phyloP scores from a whole-genome alignment of 2,113 vertebrate genomes.

The Caranx melampygus region DNA sequence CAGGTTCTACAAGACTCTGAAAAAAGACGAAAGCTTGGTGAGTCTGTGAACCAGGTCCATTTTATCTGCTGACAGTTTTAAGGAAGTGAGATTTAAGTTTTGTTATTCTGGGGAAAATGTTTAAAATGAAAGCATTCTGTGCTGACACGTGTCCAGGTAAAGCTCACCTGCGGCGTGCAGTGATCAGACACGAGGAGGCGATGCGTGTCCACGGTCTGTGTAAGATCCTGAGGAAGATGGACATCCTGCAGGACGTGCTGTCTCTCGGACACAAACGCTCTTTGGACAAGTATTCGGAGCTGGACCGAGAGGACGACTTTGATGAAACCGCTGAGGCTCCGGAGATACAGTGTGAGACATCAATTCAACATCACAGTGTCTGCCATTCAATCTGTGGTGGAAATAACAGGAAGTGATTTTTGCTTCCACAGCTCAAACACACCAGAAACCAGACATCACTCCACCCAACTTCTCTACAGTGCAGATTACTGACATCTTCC shows the following conservation, averaged over 20 bases:
- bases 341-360: slow-evolving; percentile 86
- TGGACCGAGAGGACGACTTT: slow-evolving; percentile 94
- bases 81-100: not conserved
- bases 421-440: slow-evolving; percentile 85
- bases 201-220: slow-evolving; percentile 90
- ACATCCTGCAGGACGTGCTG: slow-evolving; percentile 91
- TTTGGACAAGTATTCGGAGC: slow-evolving; percentile 88
- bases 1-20: slow-evolving; percentile 83
- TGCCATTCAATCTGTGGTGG: not conserved
- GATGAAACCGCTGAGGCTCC: slow-evolving; percentile 88
- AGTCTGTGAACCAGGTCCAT: not conserved
- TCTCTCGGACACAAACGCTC: slow-evolving; percentile 86
- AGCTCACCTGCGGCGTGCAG: slow-evolving; percentile 90
- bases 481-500: slow-evolving; percentile 91
- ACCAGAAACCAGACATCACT: slow-evolving; percentile 87
- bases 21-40: slow-evolving; percentile 90
- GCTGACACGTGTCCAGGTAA: slow-evolving; percentile 82
- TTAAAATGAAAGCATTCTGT: not conserved
- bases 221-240: slow-evolving; percentile 90
- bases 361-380: not conserved
- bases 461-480: slow-evolving; percentile 87
- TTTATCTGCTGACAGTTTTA: not conserved
- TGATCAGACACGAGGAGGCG: slow-evolving; percentile 93
- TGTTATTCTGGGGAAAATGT: not conserved
- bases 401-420: not conserved